Evolutionary conservation across 2,113 vertebrate species (phyloP), one percentile per base, ranked within the genome.

Genomic region (Pardalotus punctatus): DNA sequence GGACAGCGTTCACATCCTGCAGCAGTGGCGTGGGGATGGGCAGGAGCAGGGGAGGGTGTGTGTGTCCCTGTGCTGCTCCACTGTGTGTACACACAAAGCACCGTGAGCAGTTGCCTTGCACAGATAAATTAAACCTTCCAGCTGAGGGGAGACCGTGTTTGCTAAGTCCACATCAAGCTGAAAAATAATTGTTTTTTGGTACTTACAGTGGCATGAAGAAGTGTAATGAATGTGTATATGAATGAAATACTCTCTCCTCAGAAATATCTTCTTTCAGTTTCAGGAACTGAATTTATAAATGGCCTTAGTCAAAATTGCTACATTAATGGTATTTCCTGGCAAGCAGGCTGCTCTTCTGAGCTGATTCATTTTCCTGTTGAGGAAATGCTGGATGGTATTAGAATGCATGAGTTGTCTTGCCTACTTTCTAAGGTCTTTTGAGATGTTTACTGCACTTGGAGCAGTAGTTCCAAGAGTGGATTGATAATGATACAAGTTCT

Each of bases 41-140:
- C 38, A 65, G 71, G n/a, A 48, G 43, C 29, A 48, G 56, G 35
- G 31, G 47, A 42, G 22, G 15, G 6, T 22, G 11, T 0, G 0
- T 36, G 20, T 8, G 9, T 58, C 56, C 35, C 0, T 7, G 45
- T 58, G 38, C 67, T 51, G 45, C 67, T 77, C 35, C 17, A 6
- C 50, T 56, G 14, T 0, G 0, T 28, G 5, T 0, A 0, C 15
- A 2, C n/a, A 2, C 13, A 4, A 28, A 58, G 33, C 5, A 10
- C 48, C 0, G 0, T 22, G 33, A 42, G 38, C 0, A 0, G 22
- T 40, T 81, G 24, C 27, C 31, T 9, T 1, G 9, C 3, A 2
- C 35, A 40, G 6, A 33, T 33, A 65, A 50, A 62, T 45, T 31
- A 42, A 64, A 90, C 47, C 43, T 51, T 69, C 47, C 42, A 72